A percentile compares a stretch with the other conserved stretches of the same genome.
These are phyloP conservation scores for Phlogophora meticulosa DNA, from an alignment of 2,888 invertebrate species.

Conservation along the genomic window DNA sequence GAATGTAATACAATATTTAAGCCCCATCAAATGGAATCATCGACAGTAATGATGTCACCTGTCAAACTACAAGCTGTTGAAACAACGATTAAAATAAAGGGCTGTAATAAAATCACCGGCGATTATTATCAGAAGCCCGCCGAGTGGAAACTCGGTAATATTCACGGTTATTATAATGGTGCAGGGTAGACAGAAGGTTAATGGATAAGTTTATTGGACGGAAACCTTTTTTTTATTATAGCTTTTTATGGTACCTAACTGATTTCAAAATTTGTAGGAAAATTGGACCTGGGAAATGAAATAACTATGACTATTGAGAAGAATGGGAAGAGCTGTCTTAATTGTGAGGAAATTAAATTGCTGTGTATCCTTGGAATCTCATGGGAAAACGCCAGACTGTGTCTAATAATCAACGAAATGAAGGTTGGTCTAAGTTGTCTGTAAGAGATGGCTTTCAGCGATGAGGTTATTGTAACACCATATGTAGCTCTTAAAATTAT, in stretches of 20 bases:
- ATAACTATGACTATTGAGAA: too few species aligned
- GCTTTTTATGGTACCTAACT: neutral
- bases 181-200: constrained; percentile 41
- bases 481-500: too few species aligned
- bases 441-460: too few species aligned
- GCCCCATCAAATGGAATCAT: constrained; percentile 5
- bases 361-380: too few species aligned
- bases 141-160: constrained; percentile 67
- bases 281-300: too few species aligned
- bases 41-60: constrained; percentile 36
- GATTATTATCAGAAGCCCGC: constrained; percentile 57
- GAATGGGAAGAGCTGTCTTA: too few species aligned
- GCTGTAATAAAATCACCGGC: constrained; percentile 56
- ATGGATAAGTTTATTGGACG: neutral
- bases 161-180: constrained; percentile 51
- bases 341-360: too few species aligned
- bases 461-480: too few species aligned
- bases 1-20: too few species aligned
- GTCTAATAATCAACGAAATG: too few species aligned
- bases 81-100: constrained; percentile 56
- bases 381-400: too few species aligned
- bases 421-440: too few species aligned
- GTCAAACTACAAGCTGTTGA: constrained; percentile 51
- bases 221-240: neutral
- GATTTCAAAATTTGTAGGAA: neutral